Conservation (phyloP, 2,888 invertebrate species). For the Autographa gamma region DNA sequence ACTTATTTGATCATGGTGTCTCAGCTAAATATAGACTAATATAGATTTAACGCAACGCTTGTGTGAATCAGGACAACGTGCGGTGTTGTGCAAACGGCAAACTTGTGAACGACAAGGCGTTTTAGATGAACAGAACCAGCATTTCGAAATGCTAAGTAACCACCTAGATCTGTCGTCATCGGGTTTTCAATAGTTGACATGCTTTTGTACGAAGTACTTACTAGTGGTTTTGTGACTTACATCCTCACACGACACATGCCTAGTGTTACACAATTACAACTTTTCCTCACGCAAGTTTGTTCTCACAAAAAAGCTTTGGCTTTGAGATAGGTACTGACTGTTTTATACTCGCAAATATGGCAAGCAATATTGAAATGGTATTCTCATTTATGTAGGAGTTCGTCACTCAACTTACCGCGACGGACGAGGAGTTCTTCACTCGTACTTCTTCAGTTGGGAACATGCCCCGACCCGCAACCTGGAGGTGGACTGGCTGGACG, state of each 20-base stretch:
- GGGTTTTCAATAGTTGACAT: constrained; percentile 65
- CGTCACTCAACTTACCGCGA: constrained; percentile 96
- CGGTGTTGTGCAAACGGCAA: constrained; percentile 75
- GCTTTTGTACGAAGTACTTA: constrained; percentile 63
- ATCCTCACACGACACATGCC: constrained; percentile 23
- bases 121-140: constrained; percentile 71
- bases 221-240: constrained; percentile 60
- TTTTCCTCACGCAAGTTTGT: constrained; percentile 7
- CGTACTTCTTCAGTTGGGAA: constrained; percentile 98
- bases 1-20: constrained; percentile 6
- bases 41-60: constrained; percentile 56
- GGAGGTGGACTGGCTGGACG: constrained; percentile 97
- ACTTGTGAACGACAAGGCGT: constrained; percentile 73
- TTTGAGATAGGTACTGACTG: no score
- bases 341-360: neutral
- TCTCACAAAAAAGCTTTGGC: neutral
- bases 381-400: constrained; percentile 89
- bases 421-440: constrained; percentile 95
- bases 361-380: constrained; percentile 9
- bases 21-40: constrained; percentile 32
- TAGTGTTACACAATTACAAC: constrained; percentile 45
- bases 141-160: constrained; percentile 74
- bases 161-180: constrained; percentile 72
- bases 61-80: constrained; percentile 74
- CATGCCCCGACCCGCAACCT: constrained; percentile 94